phyloP scores from a whole-genome alignment of 1,140 invertebrate species.

The Drosophila elegans region DNA sequence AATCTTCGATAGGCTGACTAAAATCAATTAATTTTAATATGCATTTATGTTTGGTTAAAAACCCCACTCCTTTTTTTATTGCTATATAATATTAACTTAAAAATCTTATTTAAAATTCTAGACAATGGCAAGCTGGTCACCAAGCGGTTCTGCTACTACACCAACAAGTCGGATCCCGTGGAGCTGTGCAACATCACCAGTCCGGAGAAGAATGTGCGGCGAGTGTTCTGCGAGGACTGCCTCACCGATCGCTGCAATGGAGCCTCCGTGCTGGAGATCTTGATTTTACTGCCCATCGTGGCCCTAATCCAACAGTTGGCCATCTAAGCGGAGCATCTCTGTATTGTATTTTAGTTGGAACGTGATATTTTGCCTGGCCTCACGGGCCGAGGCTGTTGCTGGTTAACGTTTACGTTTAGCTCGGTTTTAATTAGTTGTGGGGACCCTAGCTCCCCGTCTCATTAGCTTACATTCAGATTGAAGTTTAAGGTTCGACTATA shows the following conservation, averaged over 20 bases:
- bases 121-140: slow-evolving; percentile 75
- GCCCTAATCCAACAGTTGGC: slow-evolving; percentile 38
- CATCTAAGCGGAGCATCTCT: slow-evolving; percentile 35
- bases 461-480: slow-evolving; percentile 27
- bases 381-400: slow-evolving; percentile 47
- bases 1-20: too few relatives aligned
- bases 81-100: neutral
- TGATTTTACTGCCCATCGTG: slow-evolving; percentile 49
- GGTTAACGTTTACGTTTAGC: slow-evolving; percentile 55
- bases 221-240: slow-evolving; percentile 82
- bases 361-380: slow-evolving; percentile 75
- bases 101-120: slow-evolving; percentile 8
- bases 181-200: slow-evolving; percentile 70
- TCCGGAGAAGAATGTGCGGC: slow-evolving; percentile 77
- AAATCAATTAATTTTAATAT: too few relatives aligned
- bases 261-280: slow-evolving; percentile 37
- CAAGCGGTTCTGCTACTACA: slow-evolving; percentile 84
- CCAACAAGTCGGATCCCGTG: slow-evolving; percentile 77
- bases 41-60: too few relatives aligned
- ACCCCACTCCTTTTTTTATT: too few relatives aligned
- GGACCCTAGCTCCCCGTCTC: slow-evolving; percentile 13
- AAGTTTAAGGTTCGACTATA: slow-evolving; percentile 18
- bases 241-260: slow-evolving; percentile 73
- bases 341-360: slow-evolving; percentile 63
- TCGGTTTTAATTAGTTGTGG: slow-evolving; percentile 55